Conservation (phyloP, 2,888 invertebrate genomes). For the Cosmopolites sordidus region DNA sequence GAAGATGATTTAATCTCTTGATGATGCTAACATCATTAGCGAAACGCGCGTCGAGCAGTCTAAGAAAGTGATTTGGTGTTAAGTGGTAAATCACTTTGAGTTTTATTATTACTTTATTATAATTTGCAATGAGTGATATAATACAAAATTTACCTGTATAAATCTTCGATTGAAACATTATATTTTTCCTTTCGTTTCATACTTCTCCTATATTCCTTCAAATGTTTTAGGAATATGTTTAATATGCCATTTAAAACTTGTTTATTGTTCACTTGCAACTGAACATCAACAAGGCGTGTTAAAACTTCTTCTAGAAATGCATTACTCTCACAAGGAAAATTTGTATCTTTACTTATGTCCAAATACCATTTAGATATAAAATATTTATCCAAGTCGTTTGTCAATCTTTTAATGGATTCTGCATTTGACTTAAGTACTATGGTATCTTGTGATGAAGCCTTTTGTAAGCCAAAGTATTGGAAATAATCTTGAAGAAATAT, state of each 20-base stretch:
- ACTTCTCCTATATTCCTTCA: slow-evolving; percentile 61
- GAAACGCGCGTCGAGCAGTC: too few relatives aligned
- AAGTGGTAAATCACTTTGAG: too few relatives aligned
- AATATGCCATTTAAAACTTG: slow-evolving; percentile 48
- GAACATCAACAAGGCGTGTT: slow-evolving; percentile 43
- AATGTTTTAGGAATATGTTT: slow-evolving; percentile 56
- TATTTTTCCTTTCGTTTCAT: slow-evolving; percentile 56
- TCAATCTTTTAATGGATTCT: slow-evolving; percentile 39
- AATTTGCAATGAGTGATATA: too few relatives aligned
- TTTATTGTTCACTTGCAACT: slow-evolving; percentile 45
- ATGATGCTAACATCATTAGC: too few relatives aligned
- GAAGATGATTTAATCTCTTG: too few relatives aligned
- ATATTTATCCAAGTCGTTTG: slow-evolving; percentile 48
- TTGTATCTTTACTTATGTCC: slow-evolving; percentile 49
- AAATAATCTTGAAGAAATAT: slow-evolving; percentile 35
- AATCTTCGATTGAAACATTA: slow-evolving; percentile 48
- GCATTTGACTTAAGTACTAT: slow-evolving; percentile 28
- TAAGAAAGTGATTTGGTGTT: too few relatives aligned
- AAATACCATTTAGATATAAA: slow-evolving; percentile 53
- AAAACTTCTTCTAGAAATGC: slow-evolving; percentile 47
- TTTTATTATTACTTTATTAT: too few relatives aligned
- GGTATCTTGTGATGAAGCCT: slow-evolving; percentile 9
- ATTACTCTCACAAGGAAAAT: slow-evolving; percentile 48
- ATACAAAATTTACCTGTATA: slow-evolving; percentile 47
- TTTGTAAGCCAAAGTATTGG: slow-evolving; percentile 8